phyloP scores from a whole-genome alignment of 1,140 invertebrate genomes.

The Hylaeus anthracinus region DNA sequence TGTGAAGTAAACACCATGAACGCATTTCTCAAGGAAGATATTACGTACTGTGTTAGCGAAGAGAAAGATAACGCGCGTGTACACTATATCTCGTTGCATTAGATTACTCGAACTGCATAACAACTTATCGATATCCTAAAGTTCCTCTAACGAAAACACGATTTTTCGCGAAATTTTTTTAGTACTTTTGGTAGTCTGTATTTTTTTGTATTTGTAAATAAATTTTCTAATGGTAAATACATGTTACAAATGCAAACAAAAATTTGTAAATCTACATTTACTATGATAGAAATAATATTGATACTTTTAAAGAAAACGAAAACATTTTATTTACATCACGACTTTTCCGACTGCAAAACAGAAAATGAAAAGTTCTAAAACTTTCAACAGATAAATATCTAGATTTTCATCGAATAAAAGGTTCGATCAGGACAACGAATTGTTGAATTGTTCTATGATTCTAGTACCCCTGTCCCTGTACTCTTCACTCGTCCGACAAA shows the following conservation, averaged over 20 bases:
- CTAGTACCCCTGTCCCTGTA: background rate
- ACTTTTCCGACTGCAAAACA: background rate
- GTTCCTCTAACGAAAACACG: slow-evolving; percentile 27
- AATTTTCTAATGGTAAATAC: background rate
- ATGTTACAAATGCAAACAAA: background rate
- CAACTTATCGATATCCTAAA: slow-evolving; percentile 12
- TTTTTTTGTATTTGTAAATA: background rate
- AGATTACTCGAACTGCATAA: slow-evolving; percentile 10
- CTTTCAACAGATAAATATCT: slow-evolving; percentile 8
- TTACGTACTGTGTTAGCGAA: background rate
- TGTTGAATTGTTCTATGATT: slow-evolving; percentile 27
- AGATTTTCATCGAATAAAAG: background rate
- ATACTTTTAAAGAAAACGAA: background rate
- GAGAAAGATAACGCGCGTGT: background rate
- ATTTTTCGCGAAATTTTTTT: background rate
- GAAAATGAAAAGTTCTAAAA: background rate
- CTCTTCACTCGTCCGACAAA: background rate
- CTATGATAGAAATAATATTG: slow-evolving; percentile 13
- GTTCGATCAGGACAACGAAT: background rate
- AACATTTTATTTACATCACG: background rate
- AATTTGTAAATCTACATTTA: slow-evolving; percentile 14
- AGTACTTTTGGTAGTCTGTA: slow-evolving; percentile 22
- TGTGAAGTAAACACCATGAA: slow-evolving; percentile 40
- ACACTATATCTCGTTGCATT: slow-evolving; percentile 22
- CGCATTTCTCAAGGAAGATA: slow-evolving; percentile 29